Base-by-base conservation (phyloP, 2,797 vertebrate genomes). In the Xiphophorus birchmanni region DNA sequence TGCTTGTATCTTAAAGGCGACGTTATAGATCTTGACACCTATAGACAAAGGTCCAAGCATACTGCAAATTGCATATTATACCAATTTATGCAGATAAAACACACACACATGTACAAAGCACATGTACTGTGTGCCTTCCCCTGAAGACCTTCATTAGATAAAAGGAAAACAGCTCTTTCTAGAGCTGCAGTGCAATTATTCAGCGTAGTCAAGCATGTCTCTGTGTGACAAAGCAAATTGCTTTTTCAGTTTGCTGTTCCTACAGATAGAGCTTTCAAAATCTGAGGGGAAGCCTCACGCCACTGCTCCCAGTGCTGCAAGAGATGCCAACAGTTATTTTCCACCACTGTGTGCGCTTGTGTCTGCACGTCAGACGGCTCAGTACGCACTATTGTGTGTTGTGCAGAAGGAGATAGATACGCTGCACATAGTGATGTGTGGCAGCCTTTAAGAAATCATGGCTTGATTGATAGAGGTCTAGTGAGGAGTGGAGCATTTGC, bases 221-320 rank as follows among this genome's bases (percentile, higher is more conserved):
- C 90, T 95, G 94, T 96, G 95, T 96, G 95, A 95, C 95, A 95
- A 95, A 95, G 95, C 94, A 96, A 96, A 96, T 96, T 95, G 94
- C 94, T 95, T 96, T 96, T 95, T 94, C 84, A 83, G 93, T 94
- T 95, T 95, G 91, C 91, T 93, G 91, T 96, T 95, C 87, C 91
- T 91, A 95, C 92, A 93, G 94, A 95, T 95, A 94, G 87, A 87
- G 89, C 87, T 94, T 93, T 91, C 90, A 93, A 91, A 95, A 95
- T 95, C 94, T 90, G 90, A 93, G 91, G 88, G 90, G 90, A 92
- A 86, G 90, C 85, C 75, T 89, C 89, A 88, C 93, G 54, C 91
- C 88, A 89, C 82, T 94, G 93, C 92, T 91, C 82, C 58, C 77
- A 80, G 84, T 84, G 79, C 90, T 87, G 84, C 89, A 65, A 88